phyloP scores from a whole-genome alignment of 2,113 vertebrate genomes.

The Datnioides undecimradiatus region DNA sequence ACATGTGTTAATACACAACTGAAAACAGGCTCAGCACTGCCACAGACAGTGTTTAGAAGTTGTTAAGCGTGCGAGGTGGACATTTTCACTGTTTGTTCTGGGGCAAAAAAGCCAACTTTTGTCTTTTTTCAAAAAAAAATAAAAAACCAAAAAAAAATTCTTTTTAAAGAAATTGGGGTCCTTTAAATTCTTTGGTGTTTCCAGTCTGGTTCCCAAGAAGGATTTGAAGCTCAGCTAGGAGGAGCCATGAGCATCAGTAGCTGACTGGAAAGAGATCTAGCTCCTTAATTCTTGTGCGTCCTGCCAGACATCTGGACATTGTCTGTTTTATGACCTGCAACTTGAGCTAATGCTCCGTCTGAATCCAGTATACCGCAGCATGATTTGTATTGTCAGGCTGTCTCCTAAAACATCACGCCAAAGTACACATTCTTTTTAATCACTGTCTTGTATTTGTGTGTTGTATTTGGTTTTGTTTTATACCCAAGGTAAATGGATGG shows the following conservation, averaged over 20 bases:
- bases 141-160: neutral
- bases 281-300: conserved; percentile 34
- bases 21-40: neutral
- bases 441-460: conserved; percentile 17
- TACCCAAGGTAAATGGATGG: conserved; percentile 23
- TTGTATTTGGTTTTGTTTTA: conserved; percentile 36
- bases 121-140: no score
- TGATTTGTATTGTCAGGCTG: conserved; percentile 63
- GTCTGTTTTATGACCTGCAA: conserved; percentile 74
- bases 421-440: conserved; percentile 55
- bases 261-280: conserved; percentile 27
- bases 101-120: neutral
- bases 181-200: neutral
- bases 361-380: conserved; percentile 47
- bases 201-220: neutral
- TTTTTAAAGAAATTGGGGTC: neutral
- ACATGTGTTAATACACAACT: no score
- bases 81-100: neutral
- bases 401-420: conserved; percentile 33
- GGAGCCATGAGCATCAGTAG: conserved; percentile 40
- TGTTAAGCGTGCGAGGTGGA: neutral
- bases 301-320: conserved; percentile 78
- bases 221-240: neutral
- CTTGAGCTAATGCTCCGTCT: conserved; percentile 61
- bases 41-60: neutral